Evolutionary conservation across 2,113 vertebrate species (phyloP).

Genomic region (Ailurus styani): DNA sequence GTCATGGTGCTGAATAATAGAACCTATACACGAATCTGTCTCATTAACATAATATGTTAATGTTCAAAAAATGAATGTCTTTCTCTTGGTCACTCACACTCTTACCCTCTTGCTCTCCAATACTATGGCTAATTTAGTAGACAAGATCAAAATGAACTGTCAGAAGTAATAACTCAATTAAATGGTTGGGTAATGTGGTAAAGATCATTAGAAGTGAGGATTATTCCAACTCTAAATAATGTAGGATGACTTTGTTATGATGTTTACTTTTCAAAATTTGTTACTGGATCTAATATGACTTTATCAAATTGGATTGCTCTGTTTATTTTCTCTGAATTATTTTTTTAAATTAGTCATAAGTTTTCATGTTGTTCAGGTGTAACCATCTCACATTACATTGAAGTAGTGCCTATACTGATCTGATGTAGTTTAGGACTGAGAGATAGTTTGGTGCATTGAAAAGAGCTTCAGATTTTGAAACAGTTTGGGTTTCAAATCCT

Average conservation of each 20-base stretch:
- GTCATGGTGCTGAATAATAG: neutral
- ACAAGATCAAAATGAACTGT: conserved; percentile 8
- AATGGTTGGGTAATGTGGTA: neutral
- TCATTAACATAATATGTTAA: neutral
- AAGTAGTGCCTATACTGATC: neutral
- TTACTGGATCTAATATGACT: neutral
- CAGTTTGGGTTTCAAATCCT: neutral
- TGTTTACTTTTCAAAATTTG: neutral
- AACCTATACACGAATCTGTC: neutral
- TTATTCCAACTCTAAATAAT: neutral
- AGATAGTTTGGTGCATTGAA: neutral
- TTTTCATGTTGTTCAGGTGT: neutral
- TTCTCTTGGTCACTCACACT: neutral
- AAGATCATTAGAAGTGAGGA: neutral
- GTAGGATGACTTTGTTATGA: neutral
- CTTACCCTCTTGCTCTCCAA: neutral
- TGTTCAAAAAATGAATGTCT: neutral
- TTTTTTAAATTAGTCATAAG: neutral
- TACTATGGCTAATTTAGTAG: neutral
- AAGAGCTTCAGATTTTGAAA: neutral
- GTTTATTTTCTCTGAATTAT: neutral
- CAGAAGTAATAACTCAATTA: neutral
- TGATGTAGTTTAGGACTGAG: neutral
- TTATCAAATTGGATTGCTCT: neutral
- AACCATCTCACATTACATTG: neutral